A percentile compares a stretch with the other conserved stretches of the same genome.
phyloP scores from a whole-genome alignment of 2,797 vertebrate genomes.

The Falco berigora region DNA sequence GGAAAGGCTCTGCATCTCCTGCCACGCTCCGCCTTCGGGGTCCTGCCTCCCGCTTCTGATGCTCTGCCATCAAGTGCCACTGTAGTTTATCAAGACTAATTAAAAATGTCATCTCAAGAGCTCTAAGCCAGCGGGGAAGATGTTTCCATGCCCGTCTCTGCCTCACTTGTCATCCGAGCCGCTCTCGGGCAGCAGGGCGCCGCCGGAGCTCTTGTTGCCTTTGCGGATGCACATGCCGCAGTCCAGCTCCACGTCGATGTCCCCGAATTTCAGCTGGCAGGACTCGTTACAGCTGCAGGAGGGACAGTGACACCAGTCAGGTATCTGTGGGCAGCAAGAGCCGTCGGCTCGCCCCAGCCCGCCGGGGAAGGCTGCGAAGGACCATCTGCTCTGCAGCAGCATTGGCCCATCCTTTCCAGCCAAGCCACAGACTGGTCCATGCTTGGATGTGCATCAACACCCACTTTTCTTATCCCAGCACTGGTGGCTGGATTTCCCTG shows the following conservation, averaged over 20 bases:
- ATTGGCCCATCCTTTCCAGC: background rate
- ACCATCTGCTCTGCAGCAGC: rapidly evolving
- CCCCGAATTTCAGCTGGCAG: constrained; percentile 27
- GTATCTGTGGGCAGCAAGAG: background rate
- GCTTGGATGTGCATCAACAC: rapidly evolving
- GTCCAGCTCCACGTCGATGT: constrained; percentile 49
- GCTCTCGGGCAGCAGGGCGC: background rate
- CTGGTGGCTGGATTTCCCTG: background rate
- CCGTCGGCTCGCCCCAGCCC: background rate
- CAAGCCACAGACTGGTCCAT: background rate
- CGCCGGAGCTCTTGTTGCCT: background rate
- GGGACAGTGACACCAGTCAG: background rate
- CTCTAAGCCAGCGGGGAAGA: background rate
- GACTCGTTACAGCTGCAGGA: constrained; percentile 37
- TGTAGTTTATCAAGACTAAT: background rate
- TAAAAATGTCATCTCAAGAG: background rate
- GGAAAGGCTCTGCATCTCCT: background rate
- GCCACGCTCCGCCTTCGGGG: rapidly evolving
- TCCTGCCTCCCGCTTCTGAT: background rate
- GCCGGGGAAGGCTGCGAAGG: background rate
- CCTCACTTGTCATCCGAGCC: background rate
- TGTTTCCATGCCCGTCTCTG: background rate
- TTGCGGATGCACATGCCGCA: constrained; percentile 20
- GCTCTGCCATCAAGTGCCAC: background rate
- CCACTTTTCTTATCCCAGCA: rapidly evolving